A percentile compares a stretch with the other conserved stretches of the same genome.
Conservation (phyloP, 2,888 invertebrate species). For the Dusona sp. region DNA sequence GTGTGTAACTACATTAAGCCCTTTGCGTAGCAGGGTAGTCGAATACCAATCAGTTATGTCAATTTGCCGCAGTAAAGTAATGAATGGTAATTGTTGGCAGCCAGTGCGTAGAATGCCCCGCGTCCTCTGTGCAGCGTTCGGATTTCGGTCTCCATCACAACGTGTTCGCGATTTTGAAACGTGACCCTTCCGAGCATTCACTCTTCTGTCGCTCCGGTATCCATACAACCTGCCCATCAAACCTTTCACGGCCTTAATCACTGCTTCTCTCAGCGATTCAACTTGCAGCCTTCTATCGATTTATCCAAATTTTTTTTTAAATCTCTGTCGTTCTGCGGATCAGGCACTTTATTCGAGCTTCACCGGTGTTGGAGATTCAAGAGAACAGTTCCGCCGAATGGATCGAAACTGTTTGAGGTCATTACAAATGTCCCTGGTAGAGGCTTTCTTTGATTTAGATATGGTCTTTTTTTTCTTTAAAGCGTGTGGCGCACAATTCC, state of each 20-base stretch:
- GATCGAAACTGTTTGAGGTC: background rate
- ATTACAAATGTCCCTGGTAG: background rate
- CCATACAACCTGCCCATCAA: conserved; percentile 22
- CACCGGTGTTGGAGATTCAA: background rate
- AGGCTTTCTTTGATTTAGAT: background rate
- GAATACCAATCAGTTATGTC: conserved; percentile 84
- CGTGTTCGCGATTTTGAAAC: conserved; percentile 47
- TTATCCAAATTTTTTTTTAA: background rate
- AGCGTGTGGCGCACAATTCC: background rate
- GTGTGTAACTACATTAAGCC: conserved; percentile 65
- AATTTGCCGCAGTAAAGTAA: conserved; percentile 83
- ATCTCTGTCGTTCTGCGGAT: background rate
- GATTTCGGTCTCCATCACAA: conserved; percentile 54
- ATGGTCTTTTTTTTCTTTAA: background rate
- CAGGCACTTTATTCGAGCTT: background rate
- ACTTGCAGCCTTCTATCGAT: conserved; percentile 21
- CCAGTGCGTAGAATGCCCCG: conserved; percentile 6
- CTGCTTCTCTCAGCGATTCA: conserved; percentile 11
- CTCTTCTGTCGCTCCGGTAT: background rate
- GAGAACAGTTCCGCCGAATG: background rate
- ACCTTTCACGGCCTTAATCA: conserved; percentile 47
- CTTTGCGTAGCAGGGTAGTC: conserved; percentile 77
- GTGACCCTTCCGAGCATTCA: conserved; percentile 24
- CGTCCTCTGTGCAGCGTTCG: conserved; percentile 17
- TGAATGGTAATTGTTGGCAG: conserved; percentile 81